Evolutionary conservation across 2,888 invertebrate species (phyloP), one percentile per base, ranked within the genome.

Genomic region (Platycheirus rosarum): DNA sequence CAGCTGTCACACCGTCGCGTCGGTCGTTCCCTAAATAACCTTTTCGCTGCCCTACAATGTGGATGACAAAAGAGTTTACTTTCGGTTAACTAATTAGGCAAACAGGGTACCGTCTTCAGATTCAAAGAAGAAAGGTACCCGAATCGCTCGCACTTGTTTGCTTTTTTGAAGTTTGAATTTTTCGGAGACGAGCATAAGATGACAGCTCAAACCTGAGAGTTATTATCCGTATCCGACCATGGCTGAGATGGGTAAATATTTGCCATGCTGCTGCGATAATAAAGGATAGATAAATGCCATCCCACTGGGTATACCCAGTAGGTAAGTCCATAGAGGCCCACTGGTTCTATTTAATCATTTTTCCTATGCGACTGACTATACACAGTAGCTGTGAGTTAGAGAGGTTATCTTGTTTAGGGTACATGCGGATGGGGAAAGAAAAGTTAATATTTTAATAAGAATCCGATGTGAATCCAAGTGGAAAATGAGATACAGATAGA

Each of bases 361-460:
- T 46, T 23, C 57, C 20, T 71, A 62, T 71, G 42, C 71, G 55
- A 55, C 77, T 60, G n/a, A n/a, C n/a, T n/a, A n/a, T n/a, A n/a
- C 60, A 82, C 82, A 77, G 82, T 82, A 82, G 82, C 82, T 29
- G 42, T 26, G 7, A 13, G 16, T 11, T 60, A 16, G 51, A 62
- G 13, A 44, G 8, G 29, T 32, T 32, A 7, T 32, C 29, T 8
- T n/a, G n/a, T n/a, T n/a, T 26, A 35, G 55, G 46, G 57, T 14
- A 14, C 8, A 40, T 49, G 32, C 11, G 32, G 3, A 9, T 13
- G 37, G 60, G 42, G 14, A 32, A 48, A 44, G 60, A 66, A 82
- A 69, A 82, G 77, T 77, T 82, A 82, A 82, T 82, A 82, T 82
- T 82, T 82, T 82, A 77, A 66, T 73, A 77, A 77, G 71, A 82